Conservation (phyloP, 2,113 vertebrate genomes). For the Oreotrochilus melanogaster region DNA sequence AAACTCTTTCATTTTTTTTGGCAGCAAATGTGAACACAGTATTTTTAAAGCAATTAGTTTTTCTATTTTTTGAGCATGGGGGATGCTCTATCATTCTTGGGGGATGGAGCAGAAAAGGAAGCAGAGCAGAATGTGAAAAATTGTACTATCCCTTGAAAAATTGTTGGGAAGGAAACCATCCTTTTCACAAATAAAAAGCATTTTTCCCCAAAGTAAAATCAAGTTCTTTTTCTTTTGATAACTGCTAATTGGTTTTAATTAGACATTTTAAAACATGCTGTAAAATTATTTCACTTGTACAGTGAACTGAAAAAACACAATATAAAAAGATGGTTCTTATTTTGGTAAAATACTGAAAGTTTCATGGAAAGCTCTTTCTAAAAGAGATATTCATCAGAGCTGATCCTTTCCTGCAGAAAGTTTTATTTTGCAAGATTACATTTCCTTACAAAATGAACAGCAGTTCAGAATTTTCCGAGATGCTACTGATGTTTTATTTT, state of each 20-base stretch:
- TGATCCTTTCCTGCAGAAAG: not conserved
- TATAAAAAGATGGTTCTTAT: not conserved
- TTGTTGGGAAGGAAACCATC: not conserved
- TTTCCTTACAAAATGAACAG: not conserved
- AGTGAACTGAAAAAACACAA: not conserved
- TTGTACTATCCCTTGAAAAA: not conserved
- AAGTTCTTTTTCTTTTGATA: not conserved
- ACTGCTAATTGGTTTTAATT: not conserved
- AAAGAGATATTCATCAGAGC: not conserved
- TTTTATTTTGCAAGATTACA: not conserved
- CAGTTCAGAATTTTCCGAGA: not conserved
- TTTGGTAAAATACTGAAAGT: not conserved
- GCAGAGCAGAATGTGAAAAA: not conserved
- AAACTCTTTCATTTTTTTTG: not conserved
- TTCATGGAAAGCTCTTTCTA: not conserved
- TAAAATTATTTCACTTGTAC: not conserved
- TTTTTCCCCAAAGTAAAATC: not conserved
- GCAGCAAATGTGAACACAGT: not conserved
- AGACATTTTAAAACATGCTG: not conserved
- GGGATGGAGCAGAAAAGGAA: not conserved
- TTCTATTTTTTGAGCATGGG: not conserved
- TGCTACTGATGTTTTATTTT: slow-evolving; percentile 7
- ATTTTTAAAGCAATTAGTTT: not conserved
- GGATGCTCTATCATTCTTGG: not conserved
- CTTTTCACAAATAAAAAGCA: not conserved